Base-by-base conservation (phyloP, 2,113 vertebrate genomes). In the Pithys albifrons region DNA sequence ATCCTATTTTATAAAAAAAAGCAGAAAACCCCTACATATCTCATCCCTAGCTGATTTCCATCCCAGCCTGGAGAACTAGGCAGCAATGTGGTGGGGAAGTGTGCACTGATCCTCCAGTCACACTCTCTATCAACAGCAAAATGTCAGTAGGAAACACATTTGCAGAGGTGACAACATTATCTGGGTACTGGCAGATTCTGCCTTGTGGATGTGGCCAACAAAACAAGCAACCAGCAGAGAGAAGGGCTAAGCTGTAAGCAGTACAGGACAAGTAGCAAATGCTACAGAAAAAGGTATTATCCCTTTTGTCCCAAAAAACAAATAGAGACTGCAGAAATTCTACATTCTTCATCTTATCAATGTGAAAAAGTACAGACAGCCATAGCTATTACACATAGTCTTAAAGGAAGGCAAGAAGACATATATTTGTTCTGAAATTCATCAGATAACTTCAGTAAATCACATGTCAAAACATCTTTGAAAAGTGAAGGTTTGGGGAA, bases 391-490 rank as follows among this genome's bases (percentile, higher is more conserved):
- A 97, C 80, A 95, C 74, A 85, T 23, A 93, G 43, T 79, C 70
- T 81, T 96, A 89, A 89, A 89, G 75, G 71, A 96, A 97, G 80
- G 88, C 78, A 93, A 91, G 91, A 93, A 96, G 92, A 96, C 91
- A 95, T 90, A 92, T 79, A 97, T 96, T 97, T 96, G 54, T 93
- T 94, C 91, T 96, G 93, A 97, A 98, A 95, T 86, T 92, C 86
- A 88, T 91, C 96, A 95, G 97, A 98, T 97, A 96, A 95, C 62
- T 94, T 88, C 97, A 71, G 67, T 88, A 96, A 95, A 92, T 96
- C 97, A 95, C 92, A 77, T 46, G 61, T 95, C 95, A 89, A 90
- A 91, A 93, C 92, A 48, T 96, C 74, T 95, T 95, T 96, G 39
- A 84, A 83, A 94, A 96, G 93, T 96, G 96, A 93, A 86, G 69